Evolutionary conservation across 2,797 vertebrate genomes (phyloP), one percentile per base, ranked within the genome.

Genomic region (Sparidentex hasta): DNA sequence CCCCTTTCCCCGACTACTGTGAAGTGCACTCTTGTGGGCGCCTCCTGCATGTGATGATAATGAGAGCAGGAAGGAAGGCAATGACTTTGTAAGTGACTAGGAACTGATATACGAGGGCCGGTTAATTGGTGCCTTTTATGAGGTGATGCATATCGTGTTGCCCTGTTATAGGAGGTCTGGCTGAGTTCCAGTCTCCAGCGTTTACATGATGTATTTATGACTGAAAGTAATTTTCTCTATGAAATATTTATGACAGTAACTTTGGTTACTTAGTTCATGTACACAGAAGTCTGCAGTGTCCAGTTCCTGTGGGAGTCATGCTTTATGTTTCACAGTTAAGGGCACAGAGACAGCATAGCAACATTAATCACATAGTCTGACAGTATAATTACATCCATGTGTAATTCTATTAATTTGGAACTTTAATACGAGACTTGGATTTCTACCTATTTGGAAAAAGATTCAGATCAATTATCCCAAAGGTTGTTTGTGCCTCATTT

Each of bases 221-320:
- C 85, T 78, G 48, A 44, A 84, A 90, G 90, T 88, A 87, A 92
- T 94, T 93, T 93, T 90, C 72, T 59, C 48, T 7, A 83, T 93
- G 82, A 93, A 93, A 90, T 91, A 93, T 94, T 93, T 91, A 94
- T 87, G 85, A 82, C 25, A 54, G 85, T 83, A 83, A 83, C 85
- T 93, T 90, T 72, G 43, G 71, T 83, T 86, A 71, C 81, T 81
- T 46, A 71, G 76, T 83, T 75, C 63, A 11, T 55, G 62, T 59
- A 63, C 66, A 80, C 77, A 65, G 33, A 47, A 63, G 18, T 58
- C 58, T 8, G 54, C 54, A 38, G 65, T 50, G 76, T 74, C 57
- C 67, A 18, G 64, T 47, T 82, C 54, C 65, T 57, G 20, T 43
- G 71, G 52, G 62, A 78, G 46, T 69, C 50, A 3, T n/a, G 52